Evolutionary conservation across 2,888 invertebrate genomes (phyloP), one percentile per base, ranked within the genome.

Genomic region (Volucella bombylans): DNA sequence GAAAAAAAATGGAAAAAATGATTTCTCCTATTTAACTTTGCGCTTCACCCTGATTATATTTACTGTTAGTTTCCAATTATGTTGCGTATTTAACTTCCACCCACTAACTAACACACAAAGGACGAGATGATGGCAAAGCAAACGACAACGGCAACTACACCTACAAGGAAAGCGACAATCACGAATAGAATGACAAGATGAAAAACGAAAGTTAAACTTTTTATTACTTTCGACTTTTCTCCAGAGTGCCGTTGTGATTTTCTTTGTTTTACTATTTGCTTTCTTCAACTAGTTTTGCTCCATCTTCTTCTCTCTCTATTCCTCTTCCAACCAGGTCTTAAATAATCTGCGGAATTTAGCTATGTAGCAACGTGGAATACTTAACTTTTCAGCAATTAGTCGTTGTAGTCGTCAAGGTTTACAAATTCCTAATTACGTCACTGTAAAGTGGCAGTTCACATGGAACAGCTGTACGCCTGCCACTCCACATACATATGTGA

Each of bases 51-150:
- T 71, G 71, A 82, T 76, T 71, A 67, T 71, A 71, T 82, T 82
- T 71, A 71, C 71, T 55, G 61, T 76, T 65, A 76, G 69, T 82
- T 71, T 65, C 47, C 76, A 76, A 82, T 82, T 82, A 76, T 43
- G 71, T 47, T 67, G 59, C 76, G 65, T 76, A 82, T 76, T 81
- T 71, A 65, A 65, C 76, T 71, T 81, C 31, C 31, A 65, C 41
- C 59, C 69, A 54, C 65, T 14, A 71, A 39, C 45, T 59, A 49
- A 50, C 61, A 64, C 45, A 47, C 18, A 45, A 69, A 50, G 55
- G 18, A 31, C 23, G 47, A 49, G 47, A 61, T 18, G 45, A 54
- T 23, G 12, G 31, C 39, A 38, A 12, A 52, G 43, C 18, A 4
- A 23, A 31, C 31, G 31, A 6, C 31, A 31, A 6, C 6, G 31